phyloP scores from a whole-genome alignment of 1,140 invertebrate genomes.

The Drosophila mayri region DNA sequence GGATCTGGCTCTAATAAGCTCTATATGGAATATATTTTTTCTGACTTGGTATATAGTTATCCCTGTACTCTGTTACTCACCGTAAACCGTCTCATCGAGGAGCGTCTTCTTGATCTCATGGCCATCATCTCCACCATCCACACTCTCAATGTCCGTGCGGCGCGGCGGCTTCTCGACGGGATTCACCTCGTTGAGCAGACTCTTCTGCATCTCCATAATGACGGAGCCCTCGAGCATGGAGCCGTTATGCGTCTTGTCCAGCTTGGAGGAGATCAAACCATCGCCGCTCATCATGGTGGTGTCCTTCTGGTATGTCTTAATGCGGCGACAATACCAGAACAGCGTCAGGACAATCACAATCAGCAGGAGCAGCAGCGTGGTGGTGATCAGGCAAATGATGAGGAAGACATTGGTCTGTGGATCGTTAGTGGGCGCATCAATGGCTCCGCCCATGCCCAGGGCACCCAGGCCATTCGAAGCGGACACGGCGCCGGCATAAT shows the following conservation, averaged over 20 bases:
- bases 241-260: constrained; percentile 87
- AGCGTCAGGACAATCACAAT: constrained; percentile 88
- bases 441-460: constrained; percentile 61
- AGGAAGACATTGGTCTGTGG: constrained; percentile 85
- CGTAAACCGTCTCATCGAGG: constrained; percentile 90
- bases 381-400: constrained; percentile 86
- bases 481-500: constrained; percentile 84
- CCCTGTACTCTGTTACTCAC: constrained; percentile 86
- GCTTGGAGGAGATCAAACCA: constrained; percentile 77
- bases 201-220: constrained; percentile 91
- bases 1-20: background rate
- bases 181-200: constrained; percentile 92
- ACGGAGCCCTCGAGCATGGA: constrained; percentile 87
- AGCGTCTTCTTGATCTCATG: constrained; percentile 92
- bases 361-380: constrained; percentile 87
- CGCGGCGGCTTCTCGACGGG: constrained; percentile 92
- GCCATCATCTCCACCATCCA: constrained; percentile 90
- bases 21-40: background rate
- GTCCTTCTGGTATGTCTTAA: constrained; percentile 86
- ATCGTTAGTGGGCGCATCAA: constrained; percentile 70
- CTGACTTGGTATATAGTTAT: background rate
- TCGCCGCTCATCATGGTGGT: constrained; percentile 83
- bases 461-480: constrained; percentile 76
- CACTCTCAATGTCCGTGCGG: constrained; percentile 89
- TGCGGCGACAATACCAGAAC: constrained; percentile 88